Percentiles rank a stretch among this genome's conserved stretches.
Evolutionary conservation across 2,888 invertebrate genomes (phyloP).

Genomic region (Polietes domitor): DNA sequence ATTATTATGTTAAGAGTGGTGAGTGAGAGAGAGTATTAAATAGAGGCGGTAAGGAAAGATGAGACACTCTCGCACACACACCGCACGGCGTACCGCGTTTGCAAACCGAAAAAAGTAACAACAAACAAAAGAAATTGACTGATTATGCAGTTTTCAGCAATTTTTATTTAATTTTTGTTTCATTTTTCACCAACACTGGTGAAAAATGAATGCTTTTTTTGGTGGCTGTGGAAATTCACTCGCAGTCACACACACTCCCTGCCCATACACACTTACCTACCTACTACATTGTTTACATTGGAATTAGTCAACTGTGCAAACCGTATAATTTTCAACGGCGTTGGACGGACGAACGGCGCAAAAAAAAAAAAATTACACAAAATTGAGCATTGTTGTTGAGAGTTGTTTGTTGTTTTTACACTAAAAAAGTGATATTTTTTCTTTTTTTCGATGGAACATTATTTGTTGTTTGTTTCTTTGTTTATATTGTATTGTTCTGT

Average conservation of each 20-base stretch:
- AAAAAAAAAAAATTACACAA: neutral
- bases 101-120: neutral
- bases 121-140: conserved; percentile 48
- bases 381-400: neutral
- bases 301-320: conserved; percentile 52
- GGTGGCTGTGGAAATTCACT: too few species aligned
- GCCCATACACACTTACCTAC: neutral
- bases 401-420: neutral
- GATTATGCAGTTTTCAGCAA: conserved; percentile 51
- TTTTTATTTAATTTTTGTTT: neutral
- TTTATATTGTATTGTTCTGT: neutral
- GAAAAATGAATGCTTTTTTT: too few species aligned
- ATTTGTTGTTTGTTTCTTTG: neutral
- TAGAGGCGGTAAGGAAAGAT: neutral
- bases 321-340: neutral
- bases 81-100: too few species aligned
- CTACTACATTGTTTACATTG: conserved; percentile 38
- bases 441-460: neutral
- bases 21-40: too few species aligned
- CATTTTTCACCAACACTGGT: neutral
- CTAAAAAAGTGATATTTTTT: neutral
- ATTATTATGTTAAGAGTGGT: too few species aligned
- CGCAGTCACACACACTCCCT: neutral
- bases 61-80: neutral
- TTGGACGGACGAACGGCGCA: neutral